phyloP scores from a whole-genome alignment of 1,140 invertebrate genomes.

The Hylyphantes graminicola region DNA sequence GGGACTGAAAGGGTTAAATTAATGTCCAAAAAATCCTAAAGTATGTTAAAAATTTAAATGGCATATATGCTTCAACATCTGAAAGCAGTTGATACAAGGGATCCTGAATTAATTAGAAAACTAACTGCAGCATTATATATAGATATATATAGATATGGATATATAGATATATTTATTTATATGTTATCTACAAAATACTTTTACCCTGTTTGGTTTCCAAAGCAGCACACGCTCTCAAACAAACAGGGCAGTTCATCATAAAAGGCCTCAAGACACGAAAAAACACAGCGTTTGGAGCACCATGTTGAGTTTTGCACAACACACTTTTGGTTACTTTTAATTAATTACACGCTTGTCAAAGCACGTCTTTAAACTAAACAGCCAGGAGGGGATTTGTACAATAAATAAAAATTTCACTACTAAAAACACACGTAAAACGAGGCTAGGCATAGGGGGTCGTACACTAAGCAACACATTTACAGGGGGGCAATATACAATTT shows the following conservation, averaged over 20 bases:
- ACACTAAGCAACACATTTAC: too few species aligned
- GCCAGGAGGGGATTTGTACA: conserved; percentile 45
- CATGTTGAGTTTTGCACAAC: conserved; percentile 29
- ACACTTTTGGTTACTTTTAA: conserved; percentile 42
- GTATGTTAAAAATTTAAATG: too few species aligned
- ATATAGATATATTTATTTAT: conserved; percentile 58
- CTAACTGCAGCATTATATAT: conserved; percentile 60
- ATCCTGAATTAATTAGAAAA: conserved; percentile 59
- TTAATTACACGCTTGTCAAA: conserved; percentile 3
- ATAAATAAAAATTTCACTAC: conserved; percentile 57
- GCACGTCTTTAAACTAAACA: conserved; percentile 3
- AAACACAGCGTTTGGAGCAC: conserved; percentile 54
- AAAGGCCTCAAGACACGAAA: conserved; percentile 49
- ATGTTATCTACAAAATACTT: conserved; percentile 59
- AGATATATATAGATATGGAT: conserved; percentile 41
- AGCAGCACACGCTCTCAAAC: neutral
- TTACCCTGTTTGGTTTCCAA: conserved; percentile 45
- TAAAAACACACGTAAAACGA: conserved; percentile 42
- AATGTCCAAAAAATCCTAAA: too few species aligned
- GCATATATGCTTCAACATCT: conserved; percentile 13
- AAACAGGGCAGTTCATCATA: conserved; percentile 36
- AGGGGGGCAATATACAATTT: neutral
- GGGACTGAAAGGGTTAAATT: too few species aligned
- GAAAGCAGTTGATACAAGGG: conserved; percentile 39
- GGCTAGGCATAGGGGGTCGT: neutral